phyloP scores from a whole-genome alignment of 35 echinoderm and acorn worm genomes.

The Heliocidaris tuberculata region DNA sequence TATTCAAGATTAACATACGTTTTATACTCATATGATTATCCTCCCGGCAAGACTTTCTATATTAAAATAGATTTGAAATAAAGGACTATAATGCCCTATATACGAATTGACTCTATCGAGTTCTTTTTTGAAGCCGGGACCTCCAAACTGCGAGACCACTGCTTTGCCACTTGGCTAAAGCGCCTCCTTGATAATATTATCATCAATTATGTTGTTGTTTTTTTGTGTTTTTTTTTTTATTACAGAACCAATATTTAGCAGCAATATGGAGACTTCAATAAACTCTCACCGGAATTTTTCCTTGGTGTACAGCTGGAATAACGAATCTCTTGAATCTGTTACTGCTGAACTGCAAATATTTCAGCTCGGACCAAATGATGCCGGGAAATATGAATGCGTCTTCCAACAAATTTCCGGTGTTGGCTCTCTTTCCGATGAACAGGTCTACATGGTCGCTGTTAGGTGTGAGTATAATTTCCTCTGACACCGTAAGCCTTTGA shows the following conservation, averaged over 20 bases:
- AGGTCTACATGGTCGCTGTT: not conserved
- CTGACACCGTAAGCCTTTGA: no score
- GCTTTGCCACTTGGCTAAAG: no score
- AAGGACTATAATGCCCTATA: no score
- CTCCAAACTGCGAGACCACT: no score
- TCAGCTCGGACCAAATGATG: not conserved
- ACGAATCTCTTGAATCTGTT: not conserved
- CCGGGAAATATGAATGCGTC: not conserved
- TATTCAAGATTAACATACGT: no score
- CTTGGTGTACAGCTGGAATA: not conserved
- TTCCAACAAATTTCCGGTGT: not conserved
- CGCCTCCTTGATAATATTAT: no score
- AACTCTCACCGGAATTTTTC: not conserved
- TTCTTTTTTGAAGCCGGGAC: no score
- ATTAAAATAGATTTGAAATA: no score
- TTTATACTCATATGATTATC: no score
- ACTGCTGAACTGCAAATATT: not conserved
- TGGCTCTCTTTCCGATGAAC: not conserved
- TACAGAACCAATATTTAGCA: not conserved
- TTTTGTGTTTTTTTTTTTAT: not conserved
- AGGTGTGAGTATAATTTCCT: not conserved
- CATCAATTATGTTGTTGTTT: not conserved
- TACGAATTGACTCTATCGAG: no score
- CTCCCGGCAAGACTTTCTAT: no score
- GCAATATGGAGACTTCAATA: not conserved